Base-by-base conservation (phyloP, 1,140 invertebrate genomes). In the Zaprionus capensis region DNA sequence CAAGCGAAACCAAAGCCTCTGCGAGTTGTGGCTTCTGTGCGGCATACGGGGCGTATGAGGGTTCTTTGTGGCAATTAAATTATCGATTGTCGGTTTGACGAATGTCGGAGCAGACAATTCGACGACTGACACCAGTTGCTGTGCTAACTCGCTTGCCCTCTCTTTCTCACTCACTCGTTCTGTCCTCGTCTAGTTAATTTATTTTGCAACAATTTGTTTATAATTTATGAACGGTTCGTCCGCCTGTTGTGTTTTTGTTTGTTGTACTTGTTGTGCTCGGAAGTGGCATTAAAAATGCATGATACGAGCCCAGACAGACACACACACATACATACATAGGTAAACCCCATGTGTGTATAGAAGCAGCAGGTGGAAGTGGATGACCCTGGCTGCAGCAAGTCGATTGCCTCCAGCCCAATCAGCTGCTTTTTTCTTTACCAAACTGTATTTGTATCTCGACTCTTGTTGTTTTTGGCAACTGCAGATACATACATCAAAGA, bases 51-150 rank as follows among this genome's bases (percentile, higher is more conserved):
- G 62, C 31, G 31, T 64, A 53, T 17, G 41, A 20, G 41, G n/a
- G 41, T 17, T 17, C 41, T 46, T 17, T 46, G 41, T 7, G n/a
- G 41, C 85, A 76, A 82, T 82, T 82, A 26, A 85, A 82, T 73
- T 87, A 87, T 85, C 82, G 82, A 85, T 85, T 86, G 76, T 38
- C 56, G 31, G 34, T 31, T 61, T 46, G n/a, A 46, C 41, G 41
- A 46, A 36, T 58, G 57, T 26, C 28, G 46, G 46, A 57, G 61
- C 71, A 85, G 82, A 85, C 82, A 86, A 76, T 51, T 79, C 59
- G 82, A 85, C 80, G 80, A 46, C 80, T 64, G 72, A 38, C 82
- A 85, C 82, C 82, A 87, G 82, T 85, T 85, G 82, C 71, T 71
- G 41, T 34, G 49, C 17, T 28, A 38, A 22, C 5, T 49, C 14